Evolutionary conservation across 2,888 invertebrate species (phyloP).

Genomic region (Meiosimyza platycephala): DNA sequence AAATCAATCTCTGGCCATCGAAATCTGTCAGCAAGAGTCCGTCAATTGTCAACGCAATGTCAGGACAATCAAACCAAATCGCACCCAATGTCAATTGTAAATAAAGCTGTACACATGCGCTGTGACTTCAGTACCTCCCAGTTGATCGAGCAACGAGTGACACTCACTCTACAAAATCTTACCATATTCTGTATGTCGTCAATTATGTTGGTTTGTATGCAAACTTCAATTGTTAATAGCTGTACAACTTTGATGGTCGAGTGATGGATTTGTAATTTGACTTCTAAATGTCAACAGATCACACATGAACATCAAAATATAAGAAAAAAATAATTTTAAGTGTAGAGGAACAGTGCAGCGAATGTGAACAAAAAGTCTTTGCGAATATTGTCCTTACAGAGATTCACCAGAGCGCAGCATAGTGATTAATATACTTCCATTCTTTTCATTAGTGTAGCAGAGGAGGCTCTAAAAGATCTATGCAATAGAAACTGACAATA

Average conservation of each 20-base stretch:
- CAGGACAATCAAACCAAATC: conserved; percentile 19
- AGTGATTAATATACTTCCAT: no score
- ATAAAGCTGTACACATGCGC: conserved; percentile 13
- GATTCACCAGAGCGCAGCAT: no score
- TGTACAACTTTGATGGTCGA: neutral
- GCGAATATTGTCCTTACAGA: no score
- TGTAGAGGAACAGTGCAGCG: neutral
- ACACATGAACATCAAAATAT: conserved; percentile 7
- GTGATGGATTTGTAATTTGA: conserved; percentile 34
- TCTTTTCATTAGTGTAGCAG: no score
- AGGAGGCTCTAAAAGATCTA: no score
- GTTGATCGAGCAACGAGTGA: conserved; percentile 7
- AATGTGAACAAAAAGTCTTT: neutral
- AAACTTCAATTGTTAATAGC: conserved; percentile 11
- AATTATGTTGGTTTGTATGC: conserved; percentile 10
- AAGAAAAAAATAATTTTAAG: neutral
- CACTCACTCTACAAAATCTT: neutral
- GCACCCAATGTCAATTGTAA: conserved; percentile 20
- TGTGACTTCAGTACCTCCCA: conserved; percentile 8
- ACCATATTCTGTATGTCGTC: neutral
- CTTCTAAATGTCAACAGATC: conserved; percentile 23
- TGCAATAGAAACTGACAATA: no score
- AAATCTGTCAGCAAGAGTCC: conserved; percentile 12
- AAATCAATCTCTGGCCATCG: conserved; percentile 24
- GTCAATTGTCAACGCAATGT: conserved; percentile 24